Evolutionary conservation across 2,888 invertebrate species (phyloP).

Genomic region (Carterocephalus palaemon): DNA sequence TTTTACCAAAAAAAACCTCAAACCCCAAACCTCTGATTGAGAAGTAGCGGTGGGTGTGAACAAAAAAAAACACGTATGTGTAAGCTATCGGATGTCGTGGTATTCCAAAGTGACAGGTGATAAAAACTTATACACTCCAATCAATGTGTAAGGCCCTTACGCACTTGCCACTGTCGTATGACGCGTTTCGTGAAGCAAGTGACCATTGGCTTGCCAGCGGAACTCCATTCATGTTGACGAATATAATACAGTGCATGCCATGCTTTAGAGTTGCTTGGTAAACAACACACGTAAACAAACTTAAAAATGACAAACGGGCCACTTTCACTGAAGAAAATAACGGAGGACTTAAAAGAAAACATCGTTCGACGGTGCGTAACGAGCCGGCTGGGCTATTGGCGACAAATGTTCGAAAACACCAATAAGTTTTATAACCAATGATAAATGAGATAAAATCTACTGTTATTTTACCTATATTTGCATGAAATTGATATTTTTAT

Average conservation of each 20-base stretch:
- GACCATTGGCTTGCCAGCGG: background rate
- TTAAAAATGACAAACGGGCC: constrained; percentile 54
- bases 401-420: constrained; percentile 23
- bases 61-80: too few relatives aligned
- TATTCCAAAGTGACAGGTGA: too few relatives aligned
- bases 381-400: constrained; percentile 27
- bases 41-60: too few relatives aligned
- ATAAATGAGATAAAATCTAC: background rate
- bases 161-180: constrained; percentile 2
- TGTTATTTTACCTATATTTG: too few relatives aligned
- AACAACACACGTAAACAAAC: constrained; percentile 59
- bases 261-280: constrained; percentile 38
- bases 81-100: too few relatives aligned
- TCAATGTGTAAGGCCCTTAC: background rate
- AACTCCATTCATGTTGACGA: constrained; percentile 13
- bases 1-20: too few relatives aligned
- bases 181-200: too few relatives aligned
- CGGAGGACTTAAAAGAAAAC: constrained; percentile 48
- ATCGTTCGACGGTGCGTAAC: constrained; percentile 37
- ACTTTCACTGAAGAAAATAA: constrained; percentile 65
- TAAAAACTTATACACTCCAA: too few relatives aligned
- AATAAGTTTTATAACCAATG: constrained; percentile 9
- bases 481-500: too few relatives aligned
- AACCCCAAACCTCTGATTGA: too few relatives aligned
- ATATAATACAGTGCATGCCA: constrained; percentile 17